These are phyloP conservation scores for Xestia ashworthii DNA, from an alignment of 2,888 invertebrate genomes.

Conservation along the genomic window DNA sequence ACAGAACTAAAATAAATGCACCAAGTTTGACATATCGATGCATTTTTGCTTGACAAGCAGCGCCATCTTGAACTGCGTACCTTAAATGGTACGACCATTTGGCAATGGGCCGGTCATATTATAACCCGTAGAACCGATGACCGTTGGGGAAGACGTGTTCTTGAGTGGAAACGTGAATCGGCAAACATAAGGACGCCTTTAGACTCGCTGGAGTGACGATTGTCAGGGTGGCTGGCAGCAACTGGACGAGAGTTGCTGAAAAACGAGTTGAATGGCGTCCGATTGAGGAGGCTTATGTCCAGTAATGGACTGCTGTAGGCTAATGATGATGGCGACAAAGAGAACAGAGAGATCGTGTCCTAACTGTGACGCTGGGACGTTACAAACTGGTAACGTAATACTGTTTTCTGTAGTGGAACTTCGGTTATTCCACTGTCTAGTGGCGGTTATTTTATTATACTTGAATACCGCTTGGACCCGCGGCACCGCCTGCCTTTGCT, in stretches of 20 bases:
- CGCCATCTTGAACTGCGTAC: background rate
- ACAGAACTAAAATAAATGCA: background rate
- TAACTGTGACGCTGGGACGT: background rate
- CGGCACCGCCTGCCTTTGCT: conserved; percentile 51
- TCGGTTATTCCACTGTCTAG: background rate
- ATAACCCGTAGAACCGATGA: no score
- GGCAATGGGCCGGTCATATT: no score
- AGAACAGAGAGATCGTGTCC: background rate
- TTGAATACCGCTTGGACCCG: conserved; percentile 44
- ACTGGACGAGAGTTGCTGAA: no score
- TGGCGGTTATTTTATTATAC: conserved; percentile 48
- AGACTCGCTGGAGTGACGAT: no score
- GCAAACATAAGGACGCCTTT: no score
- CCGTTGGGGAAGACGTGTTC: no score
- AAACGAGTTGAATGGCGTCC: no score
- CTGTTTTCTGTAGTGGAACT: background rate
- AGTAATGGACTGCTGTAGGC: no score
- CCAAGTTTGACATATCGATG: background rate
- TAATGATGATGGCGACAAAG: no score
- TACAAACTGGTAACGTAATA: background rate
- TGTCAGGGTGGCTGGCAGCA: no score
- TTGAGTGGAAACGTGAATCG: no score
- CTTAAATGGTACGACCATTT: background rate
- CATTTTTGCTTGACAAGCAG: background rate
- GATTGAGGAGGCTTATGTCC: no score